Conservation (phyloP, 2,888 invertebrate genomes). For the Cephalotes varians region DNA sequence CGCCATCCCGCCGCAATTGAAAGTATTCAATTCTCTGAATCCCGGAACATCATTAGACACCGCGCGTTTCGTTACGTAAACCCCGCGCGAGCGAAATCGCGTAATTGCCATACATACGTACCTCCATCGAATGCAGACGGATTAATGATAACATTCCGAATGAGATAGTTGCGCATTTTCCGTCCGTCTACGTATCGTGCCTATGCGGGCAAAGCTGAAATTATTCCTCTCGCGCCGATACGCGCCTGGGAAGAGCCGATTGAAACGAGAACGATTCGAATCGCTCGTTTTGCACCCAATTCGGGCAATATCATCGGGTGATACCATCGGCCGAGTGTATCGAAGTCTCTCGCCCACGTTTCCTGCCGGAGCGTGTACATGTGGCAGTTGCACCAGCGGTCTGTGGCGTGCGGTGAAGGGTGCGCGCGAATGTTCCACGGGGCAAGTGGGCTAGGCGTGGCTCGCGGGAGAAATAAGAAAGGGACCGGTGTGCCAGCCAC, state of each 20-base stretch:
- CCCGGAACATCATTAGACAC: constrained; percentile 21
- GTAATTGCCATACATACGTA: constrained; percentile 7
- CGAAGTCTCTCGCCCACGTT: constrained; percentile 59
- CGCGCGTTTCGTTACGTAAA: constrained; percentile 19
- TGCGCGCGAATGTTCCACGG: constrained; percentile 73
- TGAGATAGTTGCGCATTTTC: constrained; percentile 15
- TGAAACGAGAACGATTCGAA: constrained; percentile 20
- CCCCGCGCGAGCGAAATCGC: constrained; percentile 9
- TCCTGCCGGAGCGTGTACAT: constrained; percentile 30
- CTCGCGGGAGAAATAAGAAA: constrained; percentile 83
- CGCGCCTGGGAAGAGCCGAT: background rate
- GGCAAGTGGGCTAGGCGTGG: constrained; percentile 82
- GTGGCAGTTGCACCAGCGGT: constrained; percentile 34
- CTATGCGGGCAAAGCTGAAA: constrained; percentile 25
- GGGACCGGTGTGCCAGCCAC: constrained; percentile 72
- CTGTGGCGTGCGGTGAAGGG: constrained; percentile 76
- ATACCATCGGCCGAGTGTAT: constrained; percentile 52
- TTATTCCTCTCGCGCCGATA: constrained; percentile 24
- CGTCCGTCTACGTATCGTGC: background rate
- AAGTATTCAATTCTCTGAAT: background rate
- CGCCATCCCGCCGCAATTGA: background rate
- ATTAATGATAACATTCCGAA: constrained; percentile 28
- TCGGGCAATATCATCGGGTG: constrained; percentile 33
- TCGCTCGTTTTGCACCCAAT: constrained; percentile 41
- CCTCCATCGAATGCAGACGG: background rate